Evolutionary conservation across 2,113 vertebrate genomes (phyloP).

Genomic region (Apaloderma vittatum): DNA sequence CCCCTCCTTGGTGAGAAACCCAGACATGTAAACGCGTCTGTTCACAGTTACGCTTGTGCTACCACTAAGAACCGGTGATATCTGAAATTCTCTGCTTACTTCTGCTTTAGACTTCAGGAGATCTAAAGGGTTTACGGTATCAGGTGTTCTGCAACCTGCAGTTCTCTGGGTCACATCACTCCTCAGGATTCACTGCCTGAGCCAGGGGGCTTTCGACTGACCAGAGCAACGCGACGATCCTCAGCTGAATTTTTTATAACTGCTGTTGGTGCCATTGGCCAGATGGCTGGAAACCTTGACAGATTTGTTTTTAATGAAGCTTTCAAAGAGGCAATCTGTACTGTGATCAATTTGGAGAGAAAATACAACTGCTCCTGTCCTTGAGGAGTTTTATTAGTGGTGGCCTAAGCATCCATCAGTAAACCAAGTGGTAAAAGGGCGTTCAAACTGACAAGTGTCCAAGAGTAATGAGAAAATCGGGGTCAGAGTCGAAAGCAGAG

Average conservation of each 20-base stretch:
- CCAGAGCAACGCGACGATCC: background rate
- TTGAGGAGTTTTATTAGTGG: conserved; percentile 31
- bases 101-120: background rate
- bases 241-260: background rate
- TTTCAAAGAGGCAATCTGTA: conserved; percentile 55
- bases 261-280: background rate
- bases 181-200: background rate
- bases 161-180: background rate
- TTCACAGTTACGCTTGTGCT: background rate
- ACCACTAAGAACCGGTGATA: background rate
- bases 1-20: background rate
- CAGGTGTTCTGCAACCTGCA: background rate
- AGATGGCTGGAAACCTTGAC: conserved; percentile 60
- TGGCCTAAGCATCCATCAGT: background rate
- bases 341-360: conserved; percentile 30
- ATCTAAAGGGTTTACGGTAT: background rate
- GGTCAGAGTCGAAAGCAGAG: background rate
- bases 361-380: background rate
- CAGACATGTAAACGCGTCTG: fast-evolving
- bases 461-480: background rate
- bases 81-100: background rate
- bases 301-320: conserved; percentile 68
- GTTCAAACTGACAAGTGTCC: background rate
- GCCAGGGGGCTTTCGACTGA: background rate
- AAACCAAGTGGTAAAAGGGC: conserved; percentile 8